Evolutionary conservation across 2,797 vertebrate genomes (phyloP), one percentile per base, ranked within the genome.

Genomic region (Clamator glandarius): DNA sequence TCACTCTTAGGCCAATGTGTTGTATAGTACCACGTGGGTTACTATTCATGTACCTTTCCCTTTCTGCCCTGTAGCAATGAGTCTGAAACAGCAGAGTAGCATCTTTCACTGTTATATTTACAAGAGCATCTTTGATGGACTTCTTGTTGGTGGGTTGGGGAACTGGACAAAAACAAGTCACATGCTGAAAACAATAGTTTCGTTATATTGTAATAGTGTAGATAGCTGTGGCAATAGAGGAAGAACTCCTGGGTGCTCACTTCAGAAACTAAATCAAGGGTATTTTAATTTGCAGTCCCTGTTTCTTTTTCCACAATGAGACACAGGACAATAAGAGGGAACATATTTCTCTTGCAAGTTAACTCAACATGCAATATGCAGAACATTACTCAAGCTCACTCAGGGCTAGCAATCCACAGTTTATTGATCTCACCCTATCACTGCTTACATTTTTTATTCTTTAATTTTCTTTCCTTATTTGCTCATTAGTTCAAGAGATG

Each of bases 401-500:
- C 97, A 90, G 94, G 97, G 96, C 92, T 88, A 95, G 89, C 92
- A 97, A 96, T 97, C 93, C 97, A 95, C 93, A 96, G 96, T 94
- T 97, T 97, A 98, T 97, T 97, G 97, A 98, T 98, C 93, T 97
- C 92, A 92, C 68, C 77, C 93, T 97, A 97, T 96, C 96, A 95
- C 92, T 93, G 94, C 96, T 98, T 97, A 97, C 97, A 97, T 98
- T 98, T 97, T 97, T 97, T 97, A 97, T 96, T 95, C 96, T 97
- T 97, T 97, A 97, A 97, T 98, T 98, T 97, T 98, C 97, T 97
- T 97, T 95, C 92, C 95, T 97, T 95, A 96, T 97, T 97, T 97
- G 95, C 93, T 98, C 96, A 97, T 97, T 97, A 97, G 96, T 96
- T 94, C 86, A 84, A 96, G 81, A 92, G 59, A 92, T 86, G 77